A percentile compares a stretch with the other conserved stretches of the same genome.
phyloP scores from a whole-genome alignment of 2,888 invertebrate species.

The Watsonalla cultraria region DNA sequence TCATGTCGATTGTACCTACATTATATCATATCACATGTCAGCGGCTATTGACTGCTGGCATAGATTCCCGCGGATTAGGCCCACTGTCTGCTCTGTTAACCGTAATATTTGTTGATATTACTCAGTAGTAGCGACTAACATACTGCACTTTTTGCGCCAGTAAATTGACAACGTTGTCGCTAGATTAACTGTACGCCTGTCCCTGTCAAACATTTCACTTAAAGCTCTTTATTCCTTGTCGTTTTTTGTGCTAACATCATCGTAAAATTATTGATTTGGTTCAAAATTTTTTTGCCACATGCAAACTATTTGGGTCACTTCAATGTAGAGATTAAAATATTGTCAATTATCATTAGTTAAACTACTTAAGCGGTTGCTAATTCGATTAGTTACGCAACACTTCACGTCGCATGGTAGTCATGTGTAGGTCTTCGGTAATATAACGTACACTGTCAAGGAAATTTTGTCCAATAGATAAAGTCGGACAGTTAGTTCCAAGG shows the following conservation, averaged over 20 bases:
- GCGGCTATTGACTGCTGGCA: slow-evolving; percentile 37
- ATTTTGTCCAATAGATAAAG: neutral
- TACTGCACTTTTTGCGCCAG: slow-evolving; percentile 32
- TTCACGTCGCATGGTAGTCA: slow-evolving; percentile 7
- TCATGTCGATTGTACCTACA: slow-evolving; percentile 25
- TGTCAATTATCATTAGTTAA: slow-evolving; percentile 3
- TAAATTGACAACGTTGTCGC: slow-evolving; percentile 29
- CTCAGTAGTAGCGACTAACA: slow-evolving; percentile 22
- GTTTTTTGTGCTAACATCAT: slow-evolving; percentile 22
- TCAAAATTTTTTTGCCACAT: slow-evolving; percentile 7
- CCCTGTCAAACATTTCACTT: slow-evolving; percentile 32
- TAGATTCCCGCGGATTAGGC: slow-evolving; percentile 44
- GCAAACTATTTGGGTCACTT: neutral
- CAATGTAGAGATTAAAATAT: neutral
- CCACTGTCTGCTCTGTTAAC: slow-evolving; percentile 40
- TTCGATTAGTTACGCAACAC: slow-evolving; percentile 12
- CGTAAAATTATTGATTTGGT: slow-evolving; percentile 14
- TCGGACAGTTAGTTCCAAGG: neutral
- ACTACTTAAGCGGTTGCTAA: slow-evolving; percentile 7
- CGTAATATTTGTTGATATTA: slow-evolving; percentile 46
- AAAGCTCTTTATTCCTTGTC: slow-evolving; percentile 26
- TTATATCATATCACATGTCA: slow-evolving; percentile 40
- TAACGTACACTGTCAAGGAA: slow-evolving; percentile 9
- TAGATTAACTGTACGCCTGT: slow-evolving; percentile 26
- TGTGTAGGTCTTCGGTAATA: slow-evolving; percentile 12